These are phyloP conservation scores for Limosa lapponica DNA, from an alignment of 2,797 vertebrate species.

Conservation along the genomic window DNA sequence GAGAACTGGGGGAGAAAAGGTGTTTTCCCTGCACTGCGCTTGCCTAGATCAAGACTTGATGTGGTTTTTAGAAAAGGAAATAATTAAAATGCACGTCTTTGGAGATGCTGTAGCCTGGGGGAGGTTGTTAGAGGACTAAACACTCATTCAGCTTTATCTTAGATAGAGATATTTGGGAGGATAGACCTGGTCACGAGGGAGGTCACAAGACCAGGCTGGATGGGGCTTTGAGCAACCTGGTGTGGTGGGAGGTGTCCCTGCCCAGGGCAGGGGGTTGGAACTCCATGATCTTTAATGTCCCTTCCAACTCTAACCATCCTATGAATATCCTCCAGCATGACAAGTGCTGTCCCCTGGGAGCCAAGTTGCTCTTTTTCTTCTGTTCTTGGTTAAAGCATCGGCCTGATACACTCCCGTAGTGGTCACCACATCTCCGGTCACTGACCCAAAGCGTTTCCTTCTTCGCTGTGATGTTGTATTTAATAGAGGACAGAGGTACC, in stretches of 20 bases:
- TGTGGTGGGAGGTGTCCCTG: too few species aligned
- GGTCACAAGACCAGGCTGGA: too few species aligned
- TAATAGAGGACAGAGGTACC: accelerated
- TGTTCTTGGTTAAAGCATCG: too few species aligned
- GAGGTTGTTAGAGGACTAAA: not conserved
- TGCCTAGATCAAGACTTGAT: not conserved
- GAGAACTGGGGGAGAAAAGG: not conserved
- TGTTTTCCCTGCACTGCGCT: accelerated
- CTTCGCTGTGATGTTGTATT: not conserved
- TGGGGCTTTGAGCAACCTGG: too few species aligned
- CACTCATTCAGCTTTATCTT: not conserved
- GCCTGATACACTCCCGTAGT: accelerated
- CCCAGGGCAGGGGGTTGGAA: too few species aligned
- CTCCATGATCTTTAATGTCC: too few species aligned
- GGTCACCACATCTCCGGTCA: accelerated
- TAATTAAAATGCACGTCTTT: not conserved
- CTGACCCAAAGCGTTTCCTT: not conserved
- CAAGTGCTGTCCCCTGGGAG: accelerated
- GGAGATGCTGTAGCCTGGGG: not conserved
- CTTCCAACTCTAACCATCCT: too few species aligned
- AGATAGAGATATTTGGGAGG: not conserved
- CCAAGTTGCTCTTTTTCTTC: not conserved
- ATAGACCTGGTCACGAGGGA: too few species aligned
- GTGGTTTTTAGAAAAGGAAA: not conserved
- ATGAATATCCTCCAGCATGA: not conserved